phyloP scores from a whole-genome alignment of 2,888 invertebrate genomes.

The Epistrophella euchroma region DNA sequence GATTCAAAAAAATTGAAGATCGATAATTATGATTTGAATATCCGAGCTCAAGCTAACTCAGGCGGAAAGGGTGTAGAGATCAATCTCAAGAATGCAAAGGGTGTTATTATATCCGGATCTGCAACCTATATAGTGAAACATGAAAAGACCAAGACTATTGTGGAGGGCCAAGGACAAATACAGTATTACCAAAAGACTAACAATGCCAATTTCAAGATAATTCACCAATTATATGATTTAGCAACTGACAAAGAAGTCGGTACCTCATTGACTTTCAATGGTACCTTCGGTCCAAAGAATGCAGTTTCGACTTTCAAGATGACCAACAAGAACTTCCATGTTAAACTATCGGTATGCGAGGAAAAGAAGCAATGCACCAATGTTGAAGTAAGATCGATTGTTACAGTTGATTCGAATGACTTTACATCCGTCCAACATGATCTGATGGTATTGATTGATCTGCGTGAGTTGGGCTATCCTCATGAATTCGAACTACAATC shows the following conservation, averaged over 20 bases:
- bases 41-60: conserved; percentile 86
- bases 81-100: conserved; percentile 86
- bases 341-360: conserved; percentile 90
- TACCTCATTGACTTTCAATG: conserved; percentile 87
- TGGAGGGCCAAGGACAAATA: conserved; percentile 91
- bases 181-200: conserved; percentile 88
- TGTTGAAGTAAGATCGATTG: conserved; percentile 85
- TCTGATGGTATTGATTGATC: conserved; percentile 88
- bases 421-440: conserved; percentile 85
- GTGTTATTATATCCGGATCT: conserved; percentile 88
- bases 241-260: conserved; percentile 87
- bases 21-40: conserved; percentile 87
- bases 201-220: conserved; percentile 90
- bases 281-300: conserved; percentile 88
- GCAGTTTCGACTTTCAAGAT: conserved; percentile 89
- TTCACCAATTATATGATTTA: conserved; percentile 87
- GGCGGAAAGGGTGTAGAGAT: conserved; percentile 88
- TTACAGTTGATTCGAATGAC: conserved; percentile 78
- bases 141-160: conserved; percentile 88
- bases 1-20: conserved; percentile 87
- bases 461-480: conserved; percentile 89
- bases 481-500: conserved; percentile 90
- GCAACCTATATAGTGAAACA: conserved; percentile 89
- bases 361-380: conserved; percentile 92
- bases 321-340: conserved; percentile 89